A percentile compares a stretch with the other conserved stretches of the same genome.
phyloP scores from a whole-genome alignment of 2,113 vertebrate genomes.

The Lycaon pictus region DNA sequence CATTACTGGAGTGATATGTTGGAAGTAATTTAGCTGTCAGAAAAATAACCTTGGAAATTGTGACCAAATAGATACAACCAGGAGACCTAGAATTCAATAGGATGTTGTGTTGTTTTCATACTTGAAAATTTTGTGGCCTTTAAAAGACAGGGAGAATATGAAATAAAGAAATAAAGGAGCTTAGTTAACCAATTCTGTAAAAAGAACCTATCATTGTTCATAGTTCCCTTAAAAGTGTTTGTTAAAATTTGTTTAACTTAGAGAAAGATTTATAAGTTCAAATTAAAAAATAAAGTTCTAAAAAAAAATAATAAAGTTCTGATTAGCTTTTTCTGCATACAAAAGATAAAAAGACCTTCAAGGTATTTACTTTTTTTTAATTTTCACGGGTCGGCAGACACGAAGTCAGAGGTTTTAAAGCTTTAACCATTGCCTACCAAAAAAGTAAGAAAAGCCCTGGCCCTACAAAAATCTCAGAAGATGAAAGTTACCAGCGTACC shows the following conservation, averaged over 20 bases:
- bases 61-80: not conserved
- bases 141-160: constrained; percentile 2
- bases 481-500: too few species aligned
- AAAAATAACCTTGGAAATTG: not conserved
- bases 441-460: constrained; percentile 10
- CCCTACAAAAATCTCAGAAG: too few species aligned
- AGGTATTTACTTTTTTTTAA: not conserved
- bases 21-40: not conserved
- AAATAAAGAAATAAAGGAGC: not conserved
- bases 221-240: not conserved
- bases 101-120: constrained; percentile 27
- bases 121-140: not conserved
- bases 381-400: constrained; percentile 30
- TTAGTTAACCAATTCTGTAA: constrained; percentile 29
- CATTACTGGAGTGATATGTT: not conserved
- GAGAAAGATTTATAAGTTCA: not conserved
- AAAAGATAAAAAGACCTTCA: not conserved
- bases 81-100: not conserved
- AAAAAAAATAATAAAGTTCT: not conserved
- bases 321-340: not conserved
- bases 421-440: not conserved
- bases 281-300: constrained; percentile 11
- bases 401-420: constrained; percentile 36
- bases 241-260: not conserved
- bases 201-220: not conserved